Evolutionary conservation across 2,113 vertebrate genomes (phyloP).

Genomic region (Tragelaphus strepsiceros): DNA sequence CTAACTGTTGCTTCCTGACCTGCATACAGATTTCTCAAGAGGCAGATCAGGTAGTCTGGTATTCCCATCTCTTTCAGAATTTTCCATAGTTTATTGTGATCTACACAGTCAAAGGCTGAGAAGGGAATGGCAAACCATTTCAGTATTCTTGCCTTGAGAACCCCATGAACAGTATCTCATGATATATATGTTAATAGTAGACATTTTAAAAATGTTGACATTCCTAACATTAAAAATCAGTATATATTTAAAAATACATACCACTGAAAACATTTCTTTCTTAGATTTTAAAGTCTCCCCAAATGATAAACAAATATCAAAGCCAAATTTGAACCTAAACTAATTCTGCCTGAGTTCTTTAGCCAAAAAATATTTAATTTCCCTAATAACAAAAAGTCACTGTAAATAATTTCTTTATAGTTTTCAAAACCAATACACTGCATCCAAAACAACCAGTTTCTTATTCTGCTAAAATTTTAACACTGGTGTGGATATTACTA

Average conservation of each 20-base stretch:
- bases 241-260: background rate
- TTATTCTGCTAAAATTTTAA: background rate
- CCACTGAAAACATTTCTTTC: background rate
- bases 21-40: too few species aligned
- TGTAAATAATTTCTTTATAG: background rate
- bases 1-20: too few species aligned
- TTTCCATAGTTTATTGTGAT: too few species aligned
- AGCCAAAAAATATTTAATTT: background rate
- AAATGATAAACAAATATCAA: background rate
- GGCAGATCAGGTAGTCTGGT: too few species aligned
- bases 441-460: background rate
- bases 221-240: background rate
- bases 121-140: too few species aligned
- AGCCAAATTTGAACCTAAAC: conserved; percentile 2
- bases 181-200: background rate
- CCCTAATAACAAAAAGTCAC: background rate
- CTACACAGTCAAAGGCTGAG: too few species aligned
- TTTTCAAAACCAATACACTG: conserved; percentile 10
- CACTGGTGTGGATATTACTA: background rate
- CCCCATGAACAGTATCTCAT: background rate
- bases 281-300: background rate
- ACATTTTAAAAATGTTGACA: background rate
- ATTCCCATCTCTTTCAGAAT: too few species aligned
- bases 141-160: too few species aligned
- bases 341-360: background rate